These are phyloP conservation scores for Drosophila paramelanica DNA, from an alignment of 2,888 invertebrate genomes.

Conservation along the genomic window DNA sequence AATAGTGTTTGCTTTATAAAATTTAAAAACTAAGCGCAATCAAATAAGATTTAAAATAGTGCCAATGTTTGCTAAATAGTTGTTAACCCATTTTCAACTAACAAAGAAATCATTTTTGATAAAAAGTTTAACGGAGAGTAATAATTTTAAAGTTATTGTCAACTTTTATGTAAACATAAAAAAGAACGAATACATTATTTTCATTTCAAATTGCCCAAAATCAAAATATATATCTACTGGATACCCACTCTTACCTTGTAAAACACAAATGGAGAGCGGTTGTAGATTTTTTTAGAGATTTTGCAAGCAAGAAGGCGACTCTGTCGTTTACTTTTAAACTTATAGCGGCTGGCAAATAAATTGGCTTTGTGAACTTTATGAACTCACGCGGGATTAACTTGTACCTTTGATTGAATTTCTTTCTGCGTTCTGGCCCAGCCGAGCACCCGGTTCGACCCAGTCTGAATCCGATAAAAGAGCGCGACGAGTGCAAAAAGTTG, in stretches of 20 bases:
- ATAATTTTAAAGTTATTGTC: too few relatives aligned
- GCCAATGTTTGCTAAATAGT: too few relatives aligned
- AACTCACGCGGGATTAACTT: conserved; percentile 82
- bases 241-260: background rate
- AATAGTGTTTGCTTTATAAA: conserved; percentile 3
- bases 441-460: conserved; percentile 36
- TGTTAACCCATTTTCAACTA: too few relatives aligned
- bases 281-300: conserved; percentile 15
- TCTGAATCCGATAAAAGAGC: conserved; percentile 73
- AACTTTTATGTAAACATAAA: background rate
- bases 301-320: conserved; percentile 22
- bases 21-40: conserved; percentile 1
- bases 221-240: background rate
- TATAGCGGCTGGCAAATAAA: conserved; percentile 64
- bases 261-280: conserved; percentile 44
- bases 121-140: too few relatives aligned
- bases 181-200: background rate
- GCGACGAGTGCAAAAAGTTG: conserved; percentile 35
- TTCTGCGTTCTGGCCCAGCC: conserved; percentile 54
- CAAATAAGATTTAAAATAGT: background rate
- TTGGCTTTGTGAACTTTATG: conserved; percentile 81
- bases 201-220: too few relatives aligned
- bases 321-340: conserved; percentile 41
- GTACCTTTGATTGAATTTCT: conserved; percentile 81
- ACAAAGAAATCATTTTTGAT: too few relatives aligned